Percentiles rank a stretch among this genome's conserved stretches.
Evolutionary conservation across 2,797 vertebrate species (phyloP).

Genomic region (Spinibarbus caldwelli): DNA sequence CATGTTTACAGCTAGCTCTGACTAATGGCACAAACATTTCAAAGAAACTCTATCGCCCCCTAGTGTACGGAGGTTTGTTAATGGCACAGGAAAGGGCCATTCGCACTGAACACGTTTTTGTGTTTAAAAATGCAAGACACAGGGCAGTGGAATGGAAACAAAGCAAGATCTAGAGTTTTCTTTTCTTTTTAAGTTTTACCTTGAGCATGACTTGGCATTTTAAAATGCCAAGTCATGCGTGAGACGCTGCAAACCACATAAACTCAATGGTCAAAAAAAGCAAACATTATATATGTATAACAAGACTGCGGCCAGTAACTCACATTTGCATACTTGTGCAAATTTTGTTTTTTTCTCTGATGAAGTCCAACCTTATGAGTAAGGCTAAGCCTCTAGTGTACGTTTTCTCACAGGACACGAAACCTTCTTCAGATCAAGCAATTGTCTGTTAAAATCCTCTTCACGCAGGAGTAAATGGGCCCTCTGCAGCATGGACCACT

Average conservation of each 20-base stretch:
- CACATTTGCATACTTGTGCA: background rate
- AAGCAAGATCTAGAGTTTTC: background rate
- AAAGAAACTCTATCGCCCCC: background rate
- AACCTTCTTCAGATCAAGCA: slow-evolving; percentile 41
- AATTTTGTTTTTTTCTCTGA: background rate
- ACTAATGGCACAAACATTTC: background rate
- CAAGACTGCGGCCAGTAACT: background rate
- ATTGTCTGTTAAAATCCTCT: slow-evolving; percentile 55
- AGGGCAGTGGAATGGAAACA: background rate
- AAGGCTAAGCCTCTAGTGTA: slow-evolving; percentile 25
- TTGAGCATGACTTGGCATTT: too few relatives aligned
- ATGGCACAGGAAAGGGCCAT: background rate
- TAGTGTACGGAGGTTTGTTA: background rate
- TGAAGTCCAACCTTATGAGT: background rate
- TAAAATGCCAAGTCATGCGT: background rate
- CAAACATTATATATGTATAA: background rate
- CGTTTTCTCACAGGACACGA: slow-evolving; percentile 23
- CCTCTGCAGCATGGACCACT: slow-evolving; percentile 22
- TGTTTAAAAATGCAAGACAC: background rate
- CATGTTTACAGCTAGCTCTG: background rate
- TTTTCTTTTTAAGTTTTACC: background rate
- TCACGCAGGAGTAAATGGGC: slow-evolving; percentile 36
- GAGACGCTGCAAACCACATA: background rate
- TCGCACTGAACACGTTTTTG: background rate
- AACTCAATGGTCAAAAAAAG: background rate